Conservation (phyloP, 2,888 invertebrate genomes). For the Ceriagrion tenellum region DNA sequence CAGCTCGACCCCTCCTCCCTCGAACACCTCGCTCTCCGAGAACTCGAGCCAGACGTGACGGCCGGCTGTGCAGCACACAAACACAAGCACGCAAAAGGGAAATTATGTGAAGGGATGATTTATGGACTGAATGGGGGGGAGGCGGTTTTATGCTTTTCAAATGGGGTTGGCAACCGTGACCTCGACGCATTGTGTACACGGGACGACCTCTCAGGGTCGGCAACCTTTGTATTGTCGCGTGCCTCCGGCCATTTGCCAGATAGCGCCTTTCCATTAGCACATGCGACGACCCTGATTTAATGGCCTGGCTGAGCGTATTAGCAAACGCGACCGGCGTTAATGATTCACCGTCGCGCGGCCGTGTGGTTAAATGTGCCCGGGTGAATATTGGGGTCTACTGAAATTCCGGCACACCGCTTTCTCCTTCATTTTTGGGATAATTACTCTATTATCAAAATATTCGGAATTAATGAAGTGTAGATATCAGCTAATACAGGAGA, state of each 20-base stretch:
- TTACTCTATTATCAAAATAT: too few relatives aligned
- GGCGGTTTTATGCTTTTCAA: background rate
- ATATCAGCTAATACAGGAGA: too few relatives aligned
- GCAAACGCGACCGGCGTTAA: background rate
- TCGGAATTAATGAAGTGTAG: too few relatives aligned
- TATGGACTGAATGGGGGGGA: background rate
- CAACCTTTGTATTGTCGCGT: background rate
- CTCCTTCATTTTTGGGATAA: too few relatives aligned
- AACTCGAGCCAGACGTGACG: slow-evolving; percentile 87
- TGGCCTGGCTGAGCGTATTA: background rate
- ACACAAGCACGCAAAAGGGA: background rate
- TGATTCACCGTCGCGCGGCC: background rate
- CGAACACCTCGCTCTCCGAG: slow-evolving; percentile 81
- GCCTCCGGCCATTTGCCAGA: background rate
- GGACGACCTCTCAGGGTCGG: background rate
- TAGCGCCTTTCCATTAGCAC: background rate
- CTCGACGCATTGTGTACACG: background rate
- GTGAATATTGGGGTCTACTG: too few relatives aligned
- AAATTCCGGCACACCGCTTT: too few relatives aligned
- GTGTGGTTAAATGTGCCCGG: too few relatives aligned
- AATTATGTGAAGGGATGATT: background rate
- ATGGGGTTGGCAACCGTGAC: background rate
- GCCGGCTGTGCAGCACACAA: slow-evolving; percentile 77
- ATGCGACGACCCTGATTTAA: background rate
- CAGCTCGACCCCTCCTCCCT: slow-evolving; percentile 65